Percentiles rank a stretch among this genome's conserved stretches.
Conservation (phyloP, 1,140 invertebrate genomes). For the Pantala flavescens region DNA sequence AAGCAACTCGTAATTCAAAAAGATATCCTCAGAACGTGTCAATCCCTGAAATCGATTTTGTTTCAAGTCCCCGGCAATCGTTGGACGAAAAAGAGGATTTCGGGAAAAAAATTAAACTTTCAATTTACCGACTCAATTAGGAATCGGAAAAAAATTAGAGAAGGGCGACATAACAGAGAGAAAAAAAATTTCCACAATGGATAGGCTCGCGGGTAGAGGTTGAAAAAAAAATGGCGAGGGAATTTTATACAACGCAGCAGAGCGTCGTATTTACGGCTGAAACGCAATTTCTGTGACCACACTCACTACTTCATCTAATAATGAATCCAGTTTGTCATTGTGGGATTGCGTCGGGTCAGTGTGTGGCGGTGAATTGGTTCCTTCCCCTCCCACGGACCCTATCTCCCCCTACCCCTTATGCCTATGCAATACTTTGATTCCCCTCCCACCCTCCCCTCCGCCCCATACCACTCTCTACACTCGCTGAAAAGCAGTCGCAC, state of each 20-base stretch:
- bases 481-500: neutral
- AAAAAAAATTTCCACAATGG: neutral
- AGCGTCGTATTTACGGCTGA: neutral
- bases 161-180: neutral
- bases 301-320: slow-evolving; percentile 6
- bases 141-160: neutral
- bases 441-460: neutral
- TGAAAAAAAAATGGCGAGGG: neutral
- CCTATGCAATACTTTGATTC: neutral
- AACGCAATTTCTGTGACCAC: slow-evolving; percentile 1
- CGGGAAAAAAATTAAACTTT: too few species aligned
- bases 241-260: neutral
- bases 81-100: too few species aligned
- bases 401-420: neutral
- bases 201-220: too few species aligned
- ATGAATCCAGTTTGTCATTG: slow-evolving; percentile 9
- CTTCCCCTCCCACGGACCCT: neutral
- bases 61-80: too few species aligned
- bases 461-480: neutral
- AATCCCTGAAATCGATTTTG: too few species aligned
- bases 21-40: too few species aligned
- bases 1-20: too few species aligned
- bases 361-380: neutral
- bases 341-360: neutral
- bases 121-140: neutral